phyloP scores from a whole-genome alignment of 2,113 vertebrate genomes.

The Zingel zingel region DNA sequence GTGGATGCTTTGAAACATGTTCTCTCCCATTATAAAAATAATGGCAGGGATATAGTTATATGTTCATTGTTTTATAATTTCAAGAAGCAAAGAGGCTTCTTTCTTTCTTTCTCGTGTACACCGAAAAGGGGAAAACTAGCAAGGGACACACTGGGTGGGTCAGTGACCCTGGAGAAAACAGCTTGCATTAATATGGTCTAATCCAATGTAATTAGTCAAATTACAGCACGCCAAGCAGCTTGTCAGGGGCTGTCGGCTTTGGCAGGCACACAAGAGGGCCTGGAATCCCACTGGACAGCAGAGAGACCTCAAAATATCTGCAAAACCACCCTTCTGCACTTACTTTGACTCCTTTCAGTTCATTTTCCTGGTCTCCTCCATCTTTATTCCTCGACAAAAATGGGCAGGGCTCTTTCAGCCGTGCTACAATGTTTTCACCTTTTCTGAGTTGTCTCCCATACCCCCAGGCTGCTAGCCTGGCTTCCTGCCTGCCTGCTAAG shows the following conservation, averaged over 20 bases:
- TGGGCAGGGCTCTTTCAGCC: constrained; percentile 32
- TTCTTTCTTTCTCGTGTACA: constrained; percentile 39
- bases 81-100: constrained; percentile 22
- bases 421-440: constrained; percentile 44
- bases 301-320: constrained; percentile 79
- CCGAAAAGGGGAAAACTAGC: constrained; percentile 24
- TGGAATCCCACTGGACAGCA: constrained; percentile 91
- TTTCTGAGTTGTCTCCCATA: constrained; percentile 39
- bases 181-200: constrained; percentile 99
- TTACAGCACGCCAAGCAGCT: constrained; percentile 94
- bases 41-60: constrained; percentile 30
- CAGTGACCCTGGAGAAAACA: constrained; percentile 97
- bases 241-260: constrained; percentile 96
- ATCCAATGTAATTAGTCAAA: constrained; percentile 99
- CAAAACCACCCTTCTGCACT: constrained; percentile 68
- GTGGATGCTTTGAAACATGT: constrained; percentile 19
- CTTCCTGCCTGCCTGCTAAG: constrained; percentile 69
- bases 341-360: constrained; percentile 34
- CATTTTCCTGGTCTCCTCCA: constrained; percentile 22
- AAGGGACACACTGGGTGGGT: constrained; percentile 88
- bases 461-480: constrained; percentile 60
- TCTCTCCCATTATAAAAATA: constrained; percentile 41
- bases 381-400: constrained; percentile 47
- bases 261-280: constrained; percentile 89
- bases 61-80: constrained; percentile 21